Conservation (phyloP, 2,888 invertebrate genomes). For the Dolomedes plantarius region DNA sequence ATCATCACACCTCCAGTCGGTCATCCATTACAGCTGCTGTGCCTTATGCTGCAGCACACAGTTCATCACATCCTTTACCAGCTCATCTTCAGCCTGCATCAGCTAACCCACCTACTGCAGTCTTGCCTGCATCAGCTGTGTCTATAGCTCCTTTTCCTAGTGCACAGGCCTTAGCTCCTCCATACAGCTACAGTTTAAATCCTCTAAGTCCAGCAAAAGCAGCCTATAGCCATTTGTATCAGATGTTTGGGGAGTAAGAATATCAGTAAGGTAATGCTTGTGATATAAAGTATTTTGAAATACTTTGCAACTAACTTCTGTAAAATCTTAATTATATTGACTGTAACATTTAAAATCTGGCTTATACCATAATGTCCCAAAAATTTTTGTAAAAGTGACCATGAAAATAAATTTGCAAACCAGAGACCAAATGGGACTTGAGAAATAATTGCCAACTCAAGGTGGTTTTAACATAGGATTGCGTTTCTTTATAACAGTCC, state of each 20-base stretch:
- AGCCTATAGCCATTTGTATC: slow-evolving; percentile 83
- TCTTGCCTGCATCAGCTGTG: slow-evolving; percentile 70
- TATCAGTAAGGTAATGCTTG: neutral
- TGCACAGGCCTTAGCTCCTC: slow-evolving; percentile 79
- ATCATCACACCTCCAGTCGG: slow-evolving; percentile 82
- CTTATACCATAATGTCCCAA: too few relatives aligned
- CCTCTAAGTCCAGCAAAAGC: slow-evolving; percentile 84
- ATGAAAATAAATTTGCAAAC: too few relatives aligned
- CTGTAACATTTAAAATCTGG: too few relatives aligned
- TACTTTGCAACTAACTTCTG: too few relatives aligned
- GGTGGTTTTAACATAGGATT: too few relatives aligned
- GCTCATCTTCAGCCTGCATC: slow-evolving; percentile 84
- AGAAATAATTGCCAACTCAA: too few relatives aligned
- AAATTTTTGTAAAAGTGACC: too few relatives aligned
- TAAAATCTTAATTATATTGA: too few relatives aligned
- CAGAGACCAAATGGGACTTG: too few relatives aligned
- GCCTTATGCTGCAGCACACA: slow-evolving; percentile 78
- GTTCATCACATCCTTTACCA: slow-evolving; percentile 85
- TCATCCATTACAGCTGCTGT: slow-evolving; percentile 77
- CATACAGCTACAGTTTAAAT: slow-evolving; percentile 81
- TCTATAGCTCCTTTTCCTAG: slow-evolving; percentile 80
- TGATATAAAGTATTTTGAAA: neutral
- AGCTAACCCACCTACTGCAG: slow-evolving; percentile 68
- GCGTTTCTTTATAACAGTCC: too few relatives aligned
- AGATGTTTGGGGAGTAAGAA: slow-evolving; percentile 79